Percentiles rank a stretch among this genome's conserved stretches.
These are phyloP conservation scores for Micrastur ruficollis DNA, from an alignment of 2,797 vertebrate species.

Conservation along the genomic window DNA sequence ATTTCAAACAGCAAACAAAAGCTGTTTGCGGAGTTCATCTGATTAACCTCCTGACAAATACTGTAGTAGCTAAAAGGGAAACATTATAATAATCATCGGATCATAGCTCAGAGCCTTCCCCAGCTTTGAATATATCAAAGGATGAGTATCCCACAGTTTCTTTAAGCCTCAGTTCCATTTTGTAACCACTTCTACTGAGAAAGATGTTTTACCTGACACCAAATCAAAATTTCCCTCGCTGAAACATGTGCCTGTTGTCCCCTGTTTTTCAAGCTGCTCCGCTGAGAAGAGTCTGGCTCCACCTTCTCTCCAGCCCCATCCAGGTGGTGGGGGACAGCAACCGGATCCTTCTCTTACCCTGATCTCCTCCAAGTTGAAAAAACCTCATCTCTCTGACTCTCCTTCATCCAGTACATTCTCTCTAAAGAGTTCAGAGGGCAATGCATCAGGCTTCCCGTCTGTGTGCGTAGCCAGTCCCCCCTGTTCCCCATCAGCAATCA, in stretches of 20 bases:
- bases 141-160: background rate
- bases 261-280: background rate
- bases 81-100: background rate
- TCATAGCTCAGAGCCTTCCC: background rate
- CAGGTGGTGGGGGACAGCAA: background rate
- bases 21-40: background rate
- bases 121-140: background rate
- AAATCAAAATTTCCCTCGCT: background rate
- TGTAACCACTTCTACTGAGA: background rate
- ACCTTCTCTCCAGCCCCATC: background rate
- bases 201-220: background rate
- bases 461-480: background rate
- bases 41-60: background rate
- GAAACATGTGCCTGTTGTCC: background rate
- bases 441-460: background rate
- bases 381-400: background rate
- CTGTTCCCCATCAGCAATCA: background rate
- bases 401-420: background rate
- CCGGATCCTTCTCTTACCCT: background rate
- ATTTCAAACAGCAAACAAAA: background rate
- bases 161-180: background rate
- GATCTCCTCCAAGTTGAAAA: background rate
- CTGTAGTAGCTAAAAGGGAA: background rate
- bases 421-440: background rate
- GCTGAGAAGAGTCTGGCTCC: background rate